Evolutionary conservation across 2,797 vertebrate genomes (phyloP).

Genomic region (Chaenodraco wilsoni): DNA sequence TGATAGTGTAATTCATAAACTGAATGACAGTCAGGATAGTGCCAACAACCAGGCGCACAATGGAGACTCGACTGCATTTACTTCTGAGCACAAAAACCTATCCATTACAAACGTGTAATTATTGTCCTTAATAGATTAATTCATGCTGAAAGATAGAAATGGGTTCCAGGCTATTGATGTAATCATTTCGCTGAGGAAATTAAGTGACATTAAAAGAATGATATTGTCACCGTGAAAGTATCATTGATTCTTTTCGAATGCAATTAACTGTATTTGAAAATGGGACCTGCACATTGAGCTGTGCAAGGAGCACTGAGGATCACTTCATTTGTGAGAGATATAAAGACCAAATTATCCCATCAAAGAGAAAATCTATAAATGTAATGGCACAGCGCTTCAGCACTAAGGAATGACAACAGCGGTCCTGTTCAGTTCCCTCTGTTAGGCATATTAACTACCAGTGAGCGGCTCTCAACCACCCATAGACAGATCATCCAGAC

Average conservation of each 20-base stretch:
- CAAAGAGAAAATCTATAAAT: slow-evolving; percentile 86
- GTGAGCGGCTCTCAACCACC: slow-evolving; percentile 44
- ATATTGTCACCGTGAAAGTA: slow-evolving; percentile 79
- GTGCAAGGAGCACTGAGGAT: slow-evolving; percentile 73
- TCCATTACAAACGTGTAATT: slow-evolving; percentile 79
- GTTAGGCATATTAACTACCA: slow-evolving; percentile 65
- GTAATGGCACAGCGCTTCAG: slow-evolving; percentile 77
- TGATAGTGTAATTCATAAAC: slow-evolving; percentile 75
- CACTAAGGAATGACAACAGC: slow-evolving; percentile 75
- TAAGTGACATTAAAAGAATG: slow-evolving; percentile 81
- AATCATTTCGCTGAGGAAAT: slow-evolving; percentile 80
- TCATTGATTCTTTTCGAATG: slow-evolving; percentile 82
- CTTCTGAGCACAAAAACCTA: slow-evolving; percentile 63
- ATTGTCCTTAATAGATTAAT: slow-evolving; percentile 81
- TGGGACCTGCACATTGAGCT: slow-evolving; percentile 70
- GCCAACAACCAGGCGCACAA: slow-evolving; percentile 65
- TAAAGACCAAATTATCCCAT: slow-evolving; percentile 85
- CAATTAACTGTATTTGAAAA: slow-evolving; percentile 82
- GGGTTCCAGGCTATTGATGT: slow-evolving; percentile 78
- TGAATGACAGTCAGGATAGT: slow-evolving; percentile 73
- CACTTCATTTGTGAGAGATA: slow-evolving; percentile 82
- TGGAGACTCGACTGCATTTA: slow-evolving; percentile 59
- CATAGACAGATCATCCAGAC: slow-evolving; percentile 41
- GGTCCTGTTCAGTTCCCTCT: slow-evolving; percentile 70
- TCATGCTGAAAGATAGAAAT: slow-evolving; percentile 80